These are phyloP conservation scores for Bagarius yarrelli DNA, from an alignment of 2,113 vertebrate species.

Conservation along the genomic window DNA sequence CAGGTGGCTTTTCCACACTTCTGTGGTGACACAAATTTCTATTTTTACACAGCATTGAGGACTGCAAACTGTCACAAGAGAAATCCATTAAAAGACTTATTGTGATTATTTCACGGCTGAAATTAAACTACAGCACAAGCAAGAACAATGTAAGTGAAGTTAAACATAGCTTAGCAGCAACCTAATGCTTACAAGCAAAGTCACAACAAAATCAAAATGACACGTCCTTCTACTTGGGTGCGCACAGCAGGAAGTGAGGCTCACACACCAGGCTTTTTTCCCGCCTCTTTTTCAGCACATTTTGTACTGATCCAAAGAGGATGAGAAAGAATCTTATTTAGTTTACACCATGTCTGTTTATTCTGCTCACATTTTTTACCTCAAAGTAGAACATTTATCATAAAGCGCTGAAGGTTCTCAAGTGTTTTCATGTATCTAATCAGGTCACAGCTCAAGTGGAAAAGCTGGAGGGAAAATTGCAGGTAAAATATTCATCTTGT, in stretches of 20 bases:
- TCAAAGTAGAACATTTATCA: neutral
- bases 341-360: neutral
- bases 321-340: neutral
- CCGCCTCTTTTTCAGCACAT: neutral
- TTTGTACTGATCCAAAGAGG: neutral
- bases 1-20: conserved; percentile 3
- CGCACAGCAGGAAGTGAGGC: neutral
- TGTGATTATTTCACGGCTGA: neutral
- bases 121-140: neutral
- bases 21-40: neutral
- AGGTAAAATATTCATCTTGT: neutral
- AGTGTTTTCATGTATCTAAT: neutral
- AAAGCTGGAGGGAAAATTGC: neutral
- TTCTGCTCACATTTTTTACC: neutral
- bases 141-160: neutral
- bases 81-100: neutral
- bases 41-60: neutral
- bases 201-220: conserved; percentile 20
- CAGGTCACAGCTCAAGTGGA: conserved; percentile 21
- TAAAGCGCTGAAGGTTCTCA: neutral
- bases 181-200: neutral
- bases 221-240: neutral
- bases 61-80: neutral
- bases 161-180: conserved; percentile 12
- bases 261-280: neutral